Evolutionary conservation across 2,113 vertebrate genomes (phyloP).

Genomic region (Syngnathus typhle): DNA sequence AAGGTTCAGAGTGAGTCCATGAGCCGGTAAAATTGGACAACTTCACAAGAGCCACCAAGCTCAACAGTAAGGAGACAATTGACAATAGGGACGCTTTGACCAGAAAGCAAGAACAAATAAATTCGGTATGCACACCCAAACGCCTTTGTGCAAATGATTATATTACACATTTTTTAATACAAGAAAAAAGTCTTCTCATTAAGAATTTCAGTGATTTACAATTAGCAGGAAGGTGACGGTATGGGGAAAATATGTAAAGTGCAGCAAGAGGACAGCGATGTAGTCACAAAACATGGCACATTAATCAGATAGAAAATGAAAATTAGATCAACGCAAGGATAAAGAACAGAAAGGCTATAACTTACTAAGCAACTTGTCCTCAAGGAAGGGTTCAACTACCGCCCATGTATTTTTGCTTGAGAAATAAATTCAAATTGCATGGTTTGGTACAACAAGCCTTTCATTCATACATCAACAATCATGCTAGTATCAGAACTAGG

Average conservation of each 20-base stretch:
- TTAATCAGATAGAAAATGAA: conserved; percentile 50
- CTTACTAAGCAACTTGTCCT: conserved; percentile 24
- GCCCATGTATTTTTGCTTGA: conserved; percentile 9
- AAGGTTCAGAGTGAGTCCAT: conserved; percentile 44
- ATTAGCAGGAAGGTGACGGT: conserved; percentile 41
- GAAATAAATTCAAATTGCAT: neutral
- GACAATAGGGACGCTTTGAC: conserved; percentile 13
- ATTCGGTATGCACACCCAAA: conserved; percentile 11
- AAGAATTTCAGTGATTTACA: conserved; percentile 47
- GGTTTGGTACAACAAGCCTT: neutral
- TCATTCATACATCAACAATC: no score
- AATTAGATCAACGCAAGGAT: conserved; percentile 43
- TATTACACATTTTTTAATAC: conserved; percentile 28
- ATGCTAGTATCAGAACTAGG: no score
- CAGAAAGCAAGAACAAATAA: conserved; percentile 20
- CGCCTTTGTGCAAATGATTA: neutral
- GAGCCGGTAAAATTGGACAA: conserved; percentile 33
- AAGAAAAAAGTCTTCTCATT: conserved; percentile 43
- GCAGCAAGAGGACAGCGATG: conserved; percentile 43
- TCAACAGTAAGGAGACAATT: conserved; percentile 25
- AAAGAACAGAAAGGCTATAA: conserved; percentile 37
- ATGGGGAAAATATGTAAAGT: conserved; percentile 50
- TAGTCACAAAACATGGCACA: conserved; percentile 36
- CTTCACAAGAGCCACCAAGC: conserved; percentile 26
- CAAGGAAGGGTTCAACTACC: conserved; percentile 26